Base-by-base conservation (phyloP, 2,797 vertebrate species). In the Characodon lateralis region DNA sequence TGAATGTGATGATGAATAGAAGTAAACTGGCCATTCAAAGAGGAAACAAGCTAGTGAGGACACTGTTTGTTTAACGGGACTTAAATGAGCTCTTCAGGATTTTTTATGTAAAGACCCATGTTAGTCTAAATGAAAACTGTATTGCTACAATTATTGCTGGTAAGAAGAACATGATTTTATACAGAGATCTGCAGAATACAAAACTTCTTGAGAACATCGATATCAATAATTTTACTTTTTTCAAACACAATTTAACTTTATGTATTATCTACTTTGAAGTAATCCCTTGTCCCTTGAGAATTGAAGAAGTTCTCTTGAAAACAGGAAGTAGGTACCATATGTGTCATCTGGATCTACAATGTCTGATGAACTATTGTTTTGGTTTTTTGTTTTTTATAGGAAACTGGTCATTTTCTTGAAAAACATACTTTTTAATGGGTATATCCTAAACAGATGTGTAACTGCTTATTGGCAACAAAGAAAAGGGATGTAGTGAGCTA, bases 1-100 rank as follows among this genome's bases (percentile, higher is more conserved):
- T 79, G 74, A 88, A 85, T 72, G 82, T 35, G n/a, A 74, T 35
- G 71, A 80, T 80, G 58, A 79, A 83, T 83, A 78, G 35, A 74
- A 80, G 53, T 72, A 78, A 83, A 85, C 43, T 10, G n/a, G 71
- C 35, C 46, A 41, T 83, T 85, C 53, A 77, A 59, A 74, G 26
- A 63, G 48, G 68, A 85, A 82, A 83, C 31, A 72, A 76, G 31
- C 55, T 41, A 9, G n/a, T 51, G n/a, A 80, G 65, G 74, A 24
- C n/a, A 75, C 16, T 28, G 70, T 63, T 74, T 65, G 2, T 73
- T 79, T 78, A 35, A 35, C 35, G 63, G 26, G 63, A 50, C 31
- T 73, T 2, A 53, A 68, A 84, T 16, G 31, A 70, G 18, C 41
- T 35, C 55, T 63, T 68, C 58, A 26, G 46, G 66, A 78, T 20